phyloP scores from a whole-genome alignment of 1,140 invertebrate species.

The Vanessa atalanta region DNA sequence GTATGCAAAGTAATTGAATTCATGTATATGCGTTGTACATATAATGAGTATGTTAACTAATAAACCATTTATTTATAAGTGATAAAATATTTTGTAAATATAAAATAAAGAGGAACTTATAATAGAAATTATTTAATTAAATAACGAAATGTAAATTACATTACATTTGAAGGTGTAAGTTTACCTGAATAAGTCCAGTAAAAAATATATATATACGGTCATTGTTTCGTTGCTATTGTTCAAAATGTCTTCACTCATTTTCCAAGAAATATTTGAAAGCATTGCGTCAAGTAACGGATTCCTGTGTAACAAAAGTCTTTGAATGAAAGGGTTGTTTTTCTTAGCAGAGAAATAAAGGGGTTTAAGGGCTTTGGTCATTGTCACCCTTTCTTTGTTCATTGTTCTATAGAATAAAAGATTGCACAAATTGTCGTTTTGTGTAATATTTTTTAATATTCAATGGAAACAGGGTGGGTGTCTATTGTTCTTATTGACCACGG shows the following conservation, averaged over 20 bases:
- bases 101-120: too few relatives aligned
- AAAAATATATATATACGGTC: background rate
- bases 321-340: constrained; percentile 77
- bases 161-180: background rate
- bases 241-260: constrained; percentile 38
- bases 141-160: background rate
- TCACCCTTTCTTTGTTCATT: constrained; percentile 72
- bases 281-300: constrained; percentile 73
- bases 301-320: constrained; percentile 59
- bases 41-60: too few relatives aligned
- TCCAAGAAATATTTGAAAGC: constrained; percentile 56
- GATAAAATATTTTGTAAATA: too few relatives aligned
- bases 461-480: constrained; percentile 13
- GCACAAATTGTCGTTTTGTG: constrained; percentile 66
- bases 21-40: too few relatives aligned
- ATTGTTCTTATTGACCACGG: constrained; percentile 25
- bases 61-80: too few relatives aligned
- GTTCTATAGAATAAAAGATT: constrained; percentile 55
- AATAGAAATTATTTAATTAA: too few relatives aligned
- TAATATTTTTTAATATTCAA: constrained; percentile 49
- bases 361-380: constrained; percentile 59
- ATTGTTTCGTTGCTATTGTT: constrained; percentile 27
- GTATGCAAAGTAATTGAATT: too few relatives aligned
- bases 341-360: constrained; percentile 67
- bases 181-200: background rate